Evolutionary conservation across 2,797 vertebrate species (phyloP), one percentile per base, ranked within the genome.

Genomic region (Scomberomorus guttatus): DNA sequence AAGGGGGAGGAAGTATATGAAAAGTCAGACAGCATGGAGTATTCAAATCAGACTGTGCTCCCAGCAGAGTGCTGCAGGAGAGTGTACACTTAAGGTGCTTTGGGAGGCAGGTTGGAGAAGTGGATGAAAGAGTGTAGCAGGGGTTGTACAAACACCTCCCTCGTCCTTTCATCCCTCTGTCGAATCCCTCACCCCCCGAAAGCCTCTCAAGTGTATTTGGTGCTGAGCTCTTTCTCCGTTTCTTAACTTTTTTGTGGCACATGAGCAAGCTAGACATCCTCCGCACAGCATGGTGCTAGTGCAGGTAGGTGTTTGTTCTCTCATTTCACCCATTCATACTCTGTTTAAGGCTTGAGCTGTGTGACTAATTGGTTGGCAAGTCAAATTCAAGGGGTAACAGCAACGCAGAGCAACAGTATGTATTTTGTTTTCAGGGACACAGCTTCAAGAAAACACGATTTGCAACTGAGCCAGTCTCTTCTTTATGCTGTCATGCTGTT

Each of bases 321-420:
- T 63, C 55, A 54, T 76, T 77, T 75, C 55, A 66, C 27, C 57
- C 44, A 61, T 62, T 79, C 74, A 48, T 18, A 18, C 46, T 70
- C 63, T 9, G 64, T 75, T 76, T 60, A 82, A 75, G 50, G 77
- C 80, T 52, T 57, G 58, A 83, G 75, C 80, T 42, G 72, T 37
- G 62, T 83, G 84, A 87, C 78, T 88, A 87, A 91, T 89, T 84
- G 69, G 69, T 32, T 87, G 80, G 77, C 71, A 75, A 86, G 78
- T 77, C 39, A 75, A 75, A 78, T 54, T 56, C 27, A 51, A 76
- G 54, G 39, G 60, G 61, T 58, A 51, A 27, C 8, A 0, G 59
- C 60, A 27, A 73, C 15, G 11, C 18, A 1, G 24, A 13, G 34
- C 70, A 78, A 73, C 44, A 54, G 56, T 62, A 58, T 82, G 52